Evolutionary conservation across 2,113 vertebrate species (phyloP).

Genomic region (Todiramphus chloris): DNA sequence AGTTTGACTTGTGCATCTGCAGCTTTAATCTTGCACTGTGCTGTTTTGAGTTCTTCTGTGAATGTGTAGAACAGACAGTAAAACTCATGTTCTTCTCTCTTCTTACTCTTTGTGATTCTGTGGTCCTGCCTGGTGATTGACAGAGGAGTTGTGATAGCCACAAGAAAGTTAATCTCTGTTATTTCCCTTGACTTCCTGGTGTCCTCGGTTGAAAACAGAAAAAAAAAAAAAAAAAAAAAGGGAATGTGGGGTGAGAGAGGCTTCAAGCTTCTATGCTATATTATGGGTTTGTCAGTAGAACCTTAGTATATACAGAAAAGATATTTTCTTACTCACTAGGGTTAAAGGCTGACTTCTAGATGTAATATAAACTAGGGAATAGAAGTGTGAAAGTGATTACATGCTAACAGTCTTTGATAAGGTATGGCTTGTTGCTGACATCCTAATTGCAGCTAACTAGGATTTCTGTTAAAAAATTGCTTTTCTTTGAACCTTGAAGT

Average conservation of each 20-base stretch:
- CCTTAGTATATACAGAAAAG: neutral
- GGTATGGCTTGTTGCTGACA: neutral
- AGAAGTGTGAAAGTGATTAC: neutral
- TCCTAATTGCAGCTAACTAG: neutral
- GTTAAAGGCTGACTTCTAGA: neutral
- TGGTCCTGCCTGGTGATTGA: neutral
- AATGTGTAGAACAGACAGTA: neutral
- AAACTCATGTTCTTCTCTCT: neutral
- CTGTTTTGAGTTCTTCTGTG: neutral
- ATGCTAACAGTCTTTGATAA: neutral
- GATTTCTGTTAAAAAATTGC: neutral
- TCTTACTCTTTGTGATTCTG: neutral
- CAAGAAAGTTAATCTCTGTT: neutral
- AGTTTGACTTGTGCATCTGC: neutral
- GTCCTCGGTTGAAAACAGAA: neutral
- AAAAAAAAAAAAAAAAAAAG: neutral
- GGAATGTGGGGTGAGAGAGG: neutral
- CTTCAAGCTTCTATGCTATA: neutral
- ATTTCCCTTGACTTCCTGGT: neutral
- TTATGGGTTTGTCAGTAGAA: accelerated
- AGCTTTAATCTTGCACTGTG: neutral
- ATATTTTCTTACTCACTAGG: neutral
- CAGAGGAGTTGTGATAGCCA: neutral
- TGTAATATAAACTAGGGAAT: neutral
- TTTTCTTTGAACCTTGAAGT: neutral